These are phyloP conservation scores for Hoplostethus mediterraneus DNA, from an alignment of 2,797 vertebrate genomes.

Conservation along the genomic window DNA sequence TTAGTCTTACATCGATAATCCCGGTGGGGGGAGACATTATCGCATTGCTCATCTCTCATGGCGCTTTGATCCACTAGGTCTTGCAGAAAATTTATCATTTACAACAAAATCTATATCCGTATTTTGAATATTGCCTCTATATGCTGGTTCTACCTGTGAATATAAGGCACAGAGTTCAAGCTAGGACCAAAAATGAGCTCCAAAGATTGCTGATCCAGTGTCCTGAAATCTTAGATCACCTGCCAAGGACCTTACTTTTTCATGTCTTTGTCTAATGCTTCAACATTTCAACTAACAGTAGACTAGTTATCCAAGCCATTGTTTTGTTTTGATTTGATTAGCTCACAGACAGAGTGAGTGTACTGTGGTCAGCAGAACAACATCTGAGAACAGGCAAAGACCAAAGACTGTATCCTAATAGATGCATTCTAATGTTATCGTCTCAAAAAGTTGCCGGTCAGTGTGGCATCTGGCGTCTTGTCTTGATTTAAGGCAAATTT, in stretches of 20 bases:
- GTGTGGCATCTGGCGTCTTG: too few species aligned
- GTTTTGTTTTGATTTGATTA: too few species aligned
- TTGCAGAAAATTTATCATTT: not conserved
- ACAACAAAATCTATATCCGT: not conserved
- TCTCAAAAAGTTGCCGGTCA: not conserved
- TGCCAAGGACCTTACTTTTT: too few species aligned
- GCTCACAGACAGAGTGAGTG: too few species aligned
- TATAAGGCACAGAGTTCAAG: not conserved
- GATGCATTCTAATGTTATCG: not conserved
- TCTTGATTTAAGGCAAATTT: too few species aligned
- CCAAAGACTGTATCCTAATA: not conserved
- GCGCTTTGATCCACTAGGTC: slow-evolving; percentile 2
- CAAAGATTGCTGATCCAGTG: too few species aligned
- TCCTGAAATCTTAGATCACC: too few species aligned
- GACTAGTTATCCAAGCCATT: too few species aligned
- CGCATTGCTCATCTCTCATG: slow-evolving; percentile 30
- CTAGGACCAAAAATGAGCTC: not conserved
- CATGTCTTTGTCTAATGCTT: too few species aligned
- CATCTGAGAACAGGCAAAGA: too few species aligned
- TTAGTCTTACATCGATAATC: slow-evolving; percentile 57
- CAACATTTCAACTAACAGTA: too few species aligned
- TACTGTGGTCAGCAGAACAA: too few species aligned
- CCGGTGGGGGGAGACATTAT: slow-evolving; percentile 44
- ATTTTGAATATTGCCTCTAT: not conserved
- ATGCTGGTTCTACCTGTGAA: not conserved